A percentile compares a stretch with the other conserved stretches of the same genome.
These are phyloP conservation scores for Mayetiola destructor DNA, from an alignment of 2,888 invertebrate species.

Conservation along the genomic window DNA sequence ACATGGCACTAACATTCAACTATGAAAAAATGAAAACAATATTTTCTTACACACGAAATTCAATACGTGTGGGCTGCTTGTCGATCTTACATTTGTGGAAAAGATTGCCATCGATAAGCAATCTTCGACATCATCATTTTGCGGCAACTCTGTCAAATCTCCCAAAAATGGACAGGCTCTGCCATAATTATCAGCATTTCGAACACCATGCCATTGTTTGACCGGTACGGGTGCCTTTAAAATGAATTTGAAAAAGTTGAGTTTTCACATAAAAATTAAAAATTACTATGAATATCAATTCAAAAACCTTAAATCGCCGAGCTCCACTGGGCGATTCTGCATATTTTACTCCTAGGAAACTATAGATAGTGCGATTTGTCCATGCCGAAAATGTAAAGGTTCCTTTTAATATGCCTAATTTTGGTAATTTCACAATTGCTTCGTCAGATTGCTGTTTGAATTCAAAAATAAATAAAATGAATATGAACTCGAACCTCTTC, in stretches of 20 bases:
- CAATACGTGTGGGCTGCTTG: neutral
- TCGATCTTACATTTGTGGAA: constrained; percentile 25
- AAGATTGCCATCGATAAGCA: constrained; percentile 30
- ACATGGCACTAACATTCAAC: constrained; percentile 19
- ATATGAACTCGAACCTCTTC: no score
- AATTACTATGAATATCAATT: neutral
- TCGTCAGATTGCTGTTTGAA: constrained; percentile 13
- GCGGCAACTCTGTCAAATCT: constrained; percentile 17
- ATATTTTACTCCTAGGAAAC: neutral
- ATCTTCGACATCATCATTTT: constrained; percentile 28
- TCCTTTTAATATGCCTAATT: neutral
- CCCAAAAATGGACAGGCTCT: constrained; percentile 30
- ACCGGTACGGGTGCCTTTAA: constrained; percentile 28
- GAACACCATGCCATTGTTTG: constrained; percentile 28
- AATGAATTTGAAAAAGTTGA: neutral
- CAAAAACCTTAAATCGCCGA: neutral
- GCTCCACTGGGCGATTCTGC: neutral
- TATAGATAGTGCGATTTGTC: neutral
- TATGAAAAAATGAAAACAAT: neutral
- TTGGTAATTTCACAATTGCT: constrained; percentile 23
- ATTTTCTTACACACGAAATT: neutral
- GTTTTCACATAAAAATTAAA: neutral
- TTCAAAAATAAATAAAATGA: neutral
- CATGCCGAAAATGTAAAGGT: neutral
- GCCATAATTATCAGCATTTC: constrained; percentile 28